These are phyloP conservation scores for Chaetura pelagica DNA, from an alignment of 2,113 vertebrate genomes.

Conservation along the genomic window DNA sequence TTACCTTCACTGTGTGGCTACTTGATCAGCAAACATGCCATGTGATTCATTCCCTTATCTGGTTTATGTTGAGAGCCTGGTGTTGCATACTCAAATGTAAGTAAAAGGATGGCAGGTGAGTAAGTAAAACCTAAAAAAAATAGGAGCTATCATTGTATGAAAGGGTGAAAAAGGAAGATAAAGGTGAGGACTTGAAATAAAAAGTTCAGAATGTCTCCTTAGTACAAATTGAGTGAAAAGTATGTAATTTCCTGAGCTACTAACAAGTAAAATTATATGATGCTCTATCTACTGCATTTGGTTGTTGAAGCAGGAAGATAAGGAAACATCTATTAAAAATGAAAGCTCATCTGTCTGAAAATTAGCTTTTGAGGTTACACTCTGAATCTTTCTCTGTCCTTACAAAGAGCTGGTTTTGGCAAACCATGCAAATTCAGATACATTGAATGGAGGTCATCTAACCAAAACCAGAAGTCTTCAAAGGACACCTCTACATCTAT, in stretches of 20 bases:
- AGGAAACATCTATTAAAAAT: neutral
- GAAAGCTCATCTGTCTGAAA: neutral
- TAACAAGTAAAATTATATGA: neutral
- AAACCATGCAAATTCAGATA: neutral
- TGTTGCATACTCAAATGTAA: neutral
- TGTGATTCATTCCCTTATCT: neutral
- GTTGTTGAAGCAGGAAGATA: neutral
- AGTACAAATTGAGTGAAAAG: neutral
- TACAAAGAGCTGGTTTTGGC: neutral
- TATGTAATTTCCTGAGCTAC: neutral
- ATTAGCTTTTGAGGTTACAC: neutral
- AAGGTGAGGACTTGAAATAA: neutral
- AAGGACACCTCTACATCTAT: neutral
- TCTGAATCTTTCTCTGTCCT: neutral
- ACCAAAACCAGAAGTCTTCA: neutral
- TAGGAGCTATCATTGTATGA: neutral
- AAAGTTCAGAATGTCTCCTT: neutral
- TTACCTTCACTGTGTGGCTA: neutral
- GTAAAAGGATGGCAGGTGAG: neutral
- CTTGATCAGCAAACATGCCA: neutral
- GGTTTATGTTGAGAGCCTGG: neutral
- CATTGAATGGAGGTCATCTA: neutral
- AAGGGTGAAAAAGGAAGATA: neutral
- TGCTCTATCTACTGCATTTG: neutral
- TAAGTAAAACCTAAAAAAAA: conserved; percentile 10